Conservation (phyloP, 1,140 invertebrate genomes). For the Drosophila ercepeae region DNA sequence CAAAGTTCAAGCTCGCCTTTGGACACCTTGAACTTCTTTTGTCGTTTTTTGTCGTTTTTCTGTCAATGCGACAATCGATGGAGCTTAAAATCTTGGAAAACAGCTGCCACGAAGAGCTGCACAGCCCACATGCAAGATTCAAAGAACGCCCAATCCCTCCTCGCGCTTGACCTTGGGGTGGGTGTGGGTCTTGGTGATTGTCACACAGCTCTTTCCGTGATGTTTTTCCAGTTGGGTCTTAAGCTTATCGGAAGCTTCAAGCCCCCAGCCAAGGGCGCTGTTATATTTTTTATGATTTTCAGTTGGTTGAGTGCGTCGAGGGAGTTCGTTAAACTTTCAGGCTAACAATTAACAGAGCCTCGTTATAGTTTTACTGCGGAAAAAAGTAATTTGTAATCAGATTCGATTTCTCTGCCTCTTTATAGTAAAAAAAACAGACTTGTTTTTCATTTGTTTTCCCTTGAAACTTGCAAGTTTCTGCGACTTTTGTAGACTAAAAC, state of each 20-base stretch:
- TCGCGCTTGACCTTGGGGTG: conserved; percentile 49
- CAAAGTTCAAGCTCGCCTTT: conserved; percentile 37
- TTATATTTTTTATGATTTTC: conserved; percentile 28
- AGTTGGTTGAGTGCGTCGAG: conserved; percentile 22
- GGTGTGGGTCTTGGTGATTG: conserved; percentile 6
- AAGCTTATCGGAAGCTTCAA: conserved; percentile 65
- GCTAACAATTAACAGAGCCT: conserved; percentile 25
- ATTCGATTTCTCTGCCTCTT: not conserved
- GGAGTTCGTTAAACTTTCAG: conserved; percentile 36
- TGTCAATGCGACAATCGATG: conserved; percentile 30
- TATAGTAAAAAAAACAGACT: no score
- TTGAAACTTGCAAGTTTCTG: no score
- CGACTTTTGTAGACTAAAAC: no score
- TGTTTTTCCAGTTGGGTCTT: conserved; percentile 35
- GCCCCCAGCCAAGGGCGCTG: conserved; percentile 61
- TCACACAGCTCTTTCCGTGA: conserved; percentile 50
- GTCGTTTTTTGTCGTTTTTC: no score
- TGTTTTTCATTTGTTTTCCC: no score
- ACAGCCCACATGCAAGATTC: conserved; percentile 24
- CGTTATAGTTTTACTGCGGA: conserved; percentile 30
- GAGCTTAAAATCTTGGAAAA: conserved; percentile 21
- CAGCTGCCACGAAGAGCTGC: conserved; percentile 7
- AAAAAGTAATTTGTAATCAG: conserved; percentile 21
- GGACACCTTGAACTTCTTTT: conserved; percentile 47
- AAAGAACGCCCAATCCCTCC: conserved; percentile 22